A percentile compares a stretch with the other conserved stretches of the same genome.
Evolutionary conservation across 1,140 invertebrate genomes (phyloP).

Genomic region (Zaprionus inermis): DNA sequence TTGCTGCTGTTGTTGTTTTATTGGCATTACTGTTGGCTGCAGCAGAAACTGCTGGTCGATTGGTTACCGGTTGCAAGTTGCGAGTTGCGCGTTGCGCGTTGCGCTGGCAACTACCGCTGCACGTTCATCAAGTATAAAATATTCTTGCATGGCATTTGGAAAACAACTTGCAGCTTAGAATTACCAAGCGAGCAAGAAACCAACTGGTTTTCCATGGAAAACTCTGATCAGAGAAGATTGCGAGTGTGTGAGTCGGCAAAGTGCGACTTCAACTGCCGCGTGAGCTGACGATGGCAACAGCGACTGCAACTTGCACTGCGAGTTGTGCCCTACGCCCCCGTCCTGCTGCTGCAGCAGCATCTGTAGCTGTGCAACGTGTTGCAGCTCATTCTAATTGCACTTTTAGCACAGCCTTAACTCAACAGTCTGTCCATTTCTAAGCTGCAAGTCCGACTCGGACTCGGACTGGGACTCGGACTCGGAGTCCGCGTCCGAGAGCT

Average conservation of each 20-base stretch:
- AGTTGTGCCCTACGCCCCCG: slow-evolving; percentile 59
- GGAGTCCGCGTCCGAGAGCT: slow-evolving; percentile 1
- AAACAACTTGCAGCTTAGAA: slow-evolving; percentile 72
- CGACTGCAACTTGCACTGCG: slow-evolving; percentile 2
- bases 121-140: slow-evolving; percentile 77
- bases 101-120: slow-evolving; percentile 50
- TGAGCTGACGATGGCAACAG: slow-evolving; percentile 4
- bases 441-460: not conserved
- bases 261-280: slow-evolving; percentile 34
- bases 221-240: slow-evolving; percentile 49
- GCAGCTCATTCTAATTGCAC: slow-evolving; percentile 65
- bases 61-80: slow-evolving; percentile 42
- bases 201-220: slow-evolving; percentile 45
- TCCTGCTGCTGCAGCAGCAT: slow-evolving; percentile 1
- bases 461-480: no score
- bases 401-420: slow-evolving; percentile 49
- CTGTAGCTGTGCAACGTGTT: slow-evolving; percentile 24
- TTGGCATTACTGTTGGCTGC: slow-evolving; percentile 35
- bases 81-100: slow-evolving; percentile 18
- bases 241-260: slow-evolving; percentile 53
- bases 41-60: slow-evolving; percentile 1
- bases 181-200: slow-evolving; percentile 36
- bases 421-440: slow-evolving; percentile 8
- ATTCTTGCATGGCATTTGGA: slow-evolving; percentile 78
- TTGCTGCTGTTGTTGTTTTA: slow-evolving; percentile 45